Evolutionary conservation across 2,888 invertebrate species (phyloP).

Genomic region (Polydrusus cervinus): DNA sequence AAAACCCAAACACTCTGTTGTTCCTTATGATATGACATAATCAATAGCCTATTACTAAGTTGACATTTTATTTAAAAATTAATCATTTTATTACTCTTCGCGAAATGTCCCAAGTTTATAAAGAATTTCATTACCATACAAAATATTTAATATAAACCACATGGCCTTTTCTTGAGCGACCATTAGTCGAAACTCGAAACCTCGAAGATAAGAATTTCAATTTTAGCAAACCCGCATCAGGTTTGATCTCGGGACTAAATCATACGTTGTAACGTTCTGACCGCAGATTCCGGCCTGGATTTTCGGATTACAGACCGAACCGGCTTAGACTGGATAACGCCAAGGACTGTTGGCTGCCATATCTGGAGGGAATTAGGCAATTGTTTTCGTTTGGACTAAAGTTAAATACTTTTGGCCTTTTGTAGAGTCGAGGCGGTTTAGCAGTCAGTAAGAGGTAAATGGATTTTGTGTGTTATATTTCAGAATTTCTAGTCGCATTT

Average conservation of each 20-base stretch:
- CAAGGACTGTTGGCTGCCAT: slow-evolving; percentile 51
- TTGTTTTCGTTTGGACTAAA: slow-evolving; percentile 50
- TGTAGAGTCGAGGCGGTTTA: slow-evolving; percentile 38
- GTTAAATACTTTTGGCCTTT: slow-evolving; percentile 45
- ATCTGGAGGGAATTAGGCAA: slow-evolving; percentile 52
- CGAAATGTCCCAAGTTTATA: background rate
- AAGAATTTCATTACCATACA: slow-evolving; percentile 19
- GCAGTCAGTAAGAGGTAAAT: slow-evolving; percentile 28
- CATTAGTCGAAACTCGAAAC: slow-evolving; percentile 14
- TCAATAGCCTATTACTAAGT: too few species aligned
- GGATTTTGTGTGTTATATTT: background rate
- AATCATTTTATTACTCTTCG: too few species aligned
- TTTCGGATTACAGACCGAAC: slow-evolving; percentile 50
- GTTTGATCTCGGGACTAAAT: slow-evolving; percentile 53
- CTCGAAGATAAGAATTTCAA: slow-evolving; percentile 52
- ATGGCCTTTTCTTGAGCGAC: slow-evolving; percentile 6
- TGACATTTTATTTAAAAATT: too few species aligned
- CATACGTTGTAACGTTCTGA: slow-evolving; percentile 51
- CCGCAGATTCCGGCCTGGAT: slow-evolving; percentile 50
- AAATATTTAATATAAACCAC: slow-evolving; percentile 24
- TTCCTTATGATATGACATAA: too few species aligned
- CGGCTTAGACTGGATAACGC: slow-evolving; percentile 51
- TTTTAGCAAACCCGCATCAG: slow-evolving; percentile 51
- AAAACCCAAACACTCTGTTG: too few species aligned
- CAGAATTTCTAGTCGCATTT: too few species aligned